Evolutionary conservation across 2,797 vertebrate species (phyloP).

Genomic region (Hirundo rustica): DNA sequence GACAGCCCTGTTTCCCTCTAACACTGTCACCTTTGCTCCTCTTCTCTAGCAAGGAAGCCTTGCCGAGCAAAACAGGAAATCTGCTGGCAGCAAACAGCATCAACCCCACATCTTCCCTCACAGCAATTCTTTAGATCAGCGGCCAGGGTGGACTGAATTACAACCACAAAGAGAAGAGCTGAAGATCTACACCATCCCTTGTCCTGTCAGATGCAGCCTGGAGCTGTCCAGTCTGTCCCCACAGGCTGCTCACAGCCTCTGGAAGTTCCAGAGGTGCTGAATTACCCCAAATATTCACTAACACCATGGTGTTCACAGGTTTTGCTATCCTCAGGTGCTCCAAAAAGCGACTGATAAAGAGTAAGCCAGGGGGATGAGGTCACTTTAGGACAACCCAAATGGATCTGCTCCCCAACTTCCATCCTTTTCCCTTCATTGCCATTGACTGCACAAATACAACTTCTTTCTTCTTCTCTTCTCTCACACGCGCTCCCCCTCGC

Average conservation of each 20-base stretch:
- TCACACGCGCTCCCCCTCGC: neutral
- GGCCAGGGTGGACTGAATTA: neutral
- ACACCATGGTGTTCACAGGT: rapidly evolving
- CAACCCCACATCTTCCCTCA: neutral
- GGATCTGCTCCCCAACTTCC: neutral
- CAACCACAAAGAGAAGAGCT: neutral
- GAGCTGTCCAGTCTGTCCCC: neutral
- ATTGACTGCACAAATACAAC: neutral
- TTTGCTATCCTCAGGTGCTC: neutral
- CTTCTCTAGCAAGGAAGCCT: neutral
- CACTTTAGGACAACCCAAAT: neutral
- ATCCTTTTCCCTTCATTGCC: neutral
- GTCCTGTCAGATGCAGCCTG: rapidly evolving
- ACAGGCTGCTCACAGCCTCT: neutral
- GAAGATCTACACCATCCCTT: neutral
- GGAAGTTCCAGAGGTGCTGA: neutral
- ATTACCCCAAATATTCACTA: neutral
- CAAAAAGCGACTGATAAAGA: neutral
- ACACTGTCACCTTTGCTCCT: neutral
- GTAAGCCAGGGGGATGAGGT: neutral
- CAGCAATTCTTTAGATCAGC: neutral
- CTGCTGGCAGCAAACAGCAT: neutral
- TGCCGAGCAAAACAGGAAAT: neutral
- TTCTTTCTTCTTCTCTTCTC: neutral
- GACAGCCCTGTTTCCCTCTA: neutral